Percentiles rank a stretch among this genome's conserved stretches.
These are phyloP conservation scores for Oligia fasciuncula DNA, from an alignment of 2,888 invertebrate species.

Conservation along the genomic window DNA sequence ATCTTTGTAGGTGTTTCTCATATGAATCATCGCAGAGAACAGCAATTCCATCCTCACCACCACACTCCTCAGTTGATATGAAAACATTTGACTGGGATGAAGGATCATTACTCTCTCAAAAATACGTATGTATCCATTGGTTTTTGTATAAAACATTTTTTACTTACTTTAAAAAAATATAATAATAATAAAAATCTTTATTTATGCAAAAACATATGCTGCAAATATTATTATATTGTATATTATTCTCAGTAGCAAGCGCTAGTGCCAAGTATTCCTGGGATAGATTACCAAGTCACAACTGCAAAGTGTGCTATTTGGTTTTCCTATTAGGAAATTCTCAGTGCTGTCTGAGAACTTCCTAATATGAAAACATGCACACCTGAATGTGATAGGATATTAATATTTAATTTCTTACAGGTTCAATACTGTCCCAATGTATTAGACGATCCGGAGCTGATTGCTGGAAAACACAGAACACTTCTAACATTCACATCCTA, in stretches of 20 bases:
- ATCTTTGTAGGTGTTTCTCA: constrained; percentile 92
- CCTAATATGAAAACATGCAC: not conserved
- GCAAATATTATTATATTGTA: not conserved
- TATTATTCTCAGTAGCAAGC: not conserved
- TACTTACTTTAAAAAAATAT: not conserved
- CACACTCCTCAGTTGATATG: constrained; percentile 83
- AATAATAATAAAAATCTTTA: too few species aligned
- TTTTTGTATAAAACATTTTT: not conserved
- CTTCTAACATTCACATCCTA: constrained; percentile 96
- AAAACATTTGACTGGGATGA: constrained; percentile 90
- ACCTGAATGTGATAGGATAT: not conserved
- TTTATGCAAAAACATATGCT: too few species aligned
- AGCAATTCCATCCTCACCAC: constrained; percentile 87
- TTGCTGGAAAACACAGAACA: constrained; percentile 96
- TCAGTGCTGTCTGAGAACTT: not conserved
- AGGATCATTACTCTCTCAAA: constrained; percentile 79
- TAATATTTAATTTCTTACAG: constrained; percentile 69
- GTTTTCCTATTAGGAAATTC: not conserved
- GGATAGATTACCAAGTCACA: not conserved
- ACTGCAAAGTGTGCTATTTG: not conserved
- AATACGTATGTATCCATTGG: constrained; percentile 79
- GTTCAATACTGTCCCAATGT: constrained; percentile 95
- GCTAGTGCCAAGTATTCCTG: not conserved
- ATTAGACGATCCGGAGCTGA: constrained; percentile 97
- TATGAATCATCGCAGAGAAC: constrained; percentile 92